Evolutionary conservation across 2,797 vertebrate species (phyloP), one percentile per base, ranked within the genome.

Genomic region (Moxostoma hubbsi): DNA sequence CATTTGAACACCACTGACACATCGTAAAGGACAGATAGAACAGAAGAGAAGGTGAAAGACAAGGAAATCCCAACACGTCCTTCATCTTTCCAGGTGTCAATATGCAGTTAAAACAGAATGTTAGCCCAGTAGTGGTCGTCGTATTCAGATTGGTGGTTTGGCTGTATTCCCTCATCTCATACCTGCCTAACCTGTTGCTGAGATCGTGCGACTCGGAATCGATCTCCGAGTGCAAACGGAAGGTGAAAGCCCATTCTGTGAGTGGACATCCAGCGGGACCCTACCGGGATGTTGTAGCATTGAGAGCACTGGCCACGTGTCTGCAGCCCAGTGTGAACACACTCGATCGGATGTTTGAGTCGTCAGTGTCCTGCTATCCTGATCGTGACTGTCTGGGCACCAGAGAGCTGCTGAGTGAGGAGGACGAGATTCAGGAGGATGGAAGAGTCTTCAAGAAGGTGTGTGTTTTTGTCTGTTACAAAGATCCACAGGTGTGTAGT

Each of bases 391-490:
- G 96, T 58, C 87, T 98, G 64, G 97, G 97, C 73, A 97, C 95
- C 0, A 94, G 97, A 77, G 95, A 97, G 89, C 82, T 99, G 84
- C 91, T 99, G 70, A 96, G 92, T 43, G 96, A 98, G 83, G 96
- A 98, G 87, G 96, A 98, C 61, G 97, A 98, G 92, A 87, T 88
- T 13, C 97, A 98, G 77, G 93, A 92, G 55, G 97, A 96, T 7
- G 97, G 97, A 69, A 97, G 95, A 86, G 86, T 98, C 85, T 98
- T 98, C 90, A 98, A 97, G 82, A 99, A 99, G 96, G 97, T 99
- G 15, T 6, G 10, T 36, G 5, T 8, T 24, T 18, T 12, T 64
- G 47, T 36, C 8, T 6, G 9, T 49, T 24, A 24, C 24, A 24
- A 24, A 24, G 24, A 24, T 24, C 24, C 24, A 24, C 2, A 24